Percentiles rank a stretch among this genome's conserved stretches.
These are phyloP conservation scores for Neoaliturus tenellus DNA, from an alignment of 2,888 invertebrate genomes.

Conservation along the genomic window DNA sequence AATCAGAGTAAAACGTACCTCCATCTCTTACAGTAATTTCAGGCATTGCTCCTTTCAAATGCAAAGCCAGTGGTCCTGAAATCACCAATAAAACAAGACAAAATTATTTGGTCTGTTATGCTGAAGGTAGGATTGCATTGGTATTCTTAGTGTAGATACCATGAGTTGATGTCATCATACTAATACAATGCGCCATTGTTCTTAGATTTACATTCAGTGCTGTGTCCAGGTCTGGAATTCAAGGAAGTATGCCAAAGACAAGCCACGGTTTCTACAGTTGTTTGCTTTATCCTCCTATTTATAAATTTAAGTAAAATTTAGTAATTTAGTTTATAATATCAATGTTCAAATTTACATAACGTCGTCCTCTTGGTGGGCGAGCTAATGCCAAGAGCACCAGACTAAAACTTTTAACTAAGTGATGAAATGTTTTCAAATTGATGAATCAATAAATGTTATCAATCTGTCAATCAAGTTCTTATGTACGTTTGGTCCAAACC, in stretches of 20 bases:
- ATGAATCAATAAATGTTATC: too few relatives aligned
- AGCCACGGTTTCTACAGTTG: background rate
- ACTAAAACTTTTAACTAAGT: too few relatives aligned
- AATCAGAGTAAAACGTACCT: conserved; percentile 60
- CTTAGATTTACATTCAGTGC: background rate
- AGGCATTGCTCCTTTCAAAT: conserved; percentile 62
- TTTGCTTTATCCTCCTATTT: background rate
- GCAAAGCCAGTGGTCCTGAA: conserved; percentile 61
- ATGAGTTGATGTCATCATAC: background rate
- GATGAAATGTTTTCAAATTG: too few relatives aligned
- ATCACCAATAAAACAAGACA: background rate
- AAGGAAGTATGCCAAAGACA: background rate
- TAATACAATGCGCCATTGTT: background rate
- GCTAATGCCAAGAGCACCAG: too few relatives aligned
- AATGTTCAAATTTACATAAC: too few relatives aligned
- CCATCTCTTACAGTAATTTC: conserved; percentile 62
- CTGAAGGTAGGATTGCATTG: background rate
- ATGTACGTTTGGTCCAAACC: too few relatives aligned
- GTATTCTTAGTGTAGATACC: background rate
- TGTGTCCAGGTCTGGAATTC: background rate
- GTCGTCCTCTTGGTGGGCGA: too few relatives aligned
- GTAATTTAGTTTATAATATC: too few relatives aligned
- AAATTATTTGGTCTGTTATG: background rate
- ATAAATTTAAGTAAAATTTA: background rate
- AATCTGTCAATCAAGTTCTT: too few relatives aligned